phyloP scores from a whole-genome alignment of 2,113 vertebrate species.

The Atlantisia rogersi region DNA sequence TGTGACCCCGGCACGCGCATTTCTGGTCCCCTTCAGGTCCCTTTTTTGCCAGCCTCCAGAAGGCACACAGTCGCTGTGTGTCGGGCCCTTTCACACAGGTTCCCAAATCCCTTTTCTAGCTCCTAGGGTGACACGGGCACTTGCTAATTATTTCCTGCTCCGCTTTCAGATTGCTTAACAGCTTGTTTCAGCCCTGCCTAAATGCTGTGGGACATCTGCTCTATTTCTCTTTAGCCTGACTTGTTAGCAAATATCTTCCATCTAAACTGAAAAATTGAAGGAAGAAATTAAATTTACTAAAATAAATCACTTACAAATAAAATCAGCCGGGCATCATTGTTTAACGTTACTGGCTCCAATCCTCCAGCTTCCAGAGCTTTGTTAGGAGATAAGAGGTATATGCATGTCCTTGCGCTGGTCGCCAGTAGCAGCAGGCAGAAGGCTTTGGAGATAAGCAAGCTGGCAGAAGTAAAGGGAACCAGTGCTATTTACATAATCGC shows the following conservation, averaged over 20 bases:
- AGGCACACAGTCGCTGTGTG: not conserved
- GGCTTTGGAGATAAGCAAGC: constrained; percentile 86
- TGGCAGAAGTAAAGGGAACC: constrained; percentile 74
- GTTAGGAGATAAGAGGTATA: constrained; percentile 83
- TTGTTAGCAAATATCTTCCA: constrained; percentile 85
- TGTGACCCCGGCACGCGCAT: constrained; percentile 11
- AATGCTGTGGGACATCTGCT: constrained; percentile 75
- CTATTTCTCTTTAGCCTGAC: constrained; percentile 66
- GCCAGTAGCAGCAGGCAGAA: constrained; percentile 83
- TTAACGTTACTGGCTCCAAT: constrained; percentile 74
- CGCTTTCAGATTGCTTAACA: constrained; percentile 50
- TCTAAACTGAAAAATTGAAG: constrained; percentile 73
- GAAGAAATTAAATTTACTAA: constrained; percentile 81
- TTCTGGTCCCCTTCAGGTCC: constrained; percentile 35
- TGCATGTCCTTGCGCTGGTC: constrained; percentile 72
- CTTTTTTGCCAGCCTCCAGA: not conserved
- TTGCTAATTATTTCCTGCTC: constrained; percentile 42
- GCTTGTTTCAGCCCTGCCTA: constrained; percentile 64
- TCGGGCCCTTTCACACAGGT: constrained; percentile 42
- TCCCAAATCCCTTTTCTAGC: constrained; percentile 53
- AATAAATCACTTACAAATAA: constrained; percentile 85
- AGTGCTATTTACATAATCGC: constrained; percentile 84
- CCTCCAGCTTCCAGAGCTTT: constrained; percentile 76
- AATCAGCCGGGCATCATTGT: constrained; percentile 80
- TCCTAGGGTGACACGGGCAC: constrained; percentile 18